A percentile compares a stretch with the other conserved stretches of the same genome.
Conservation (phyloP, 2,888 invertebrate genomes). For the Caenorhabditis sinica region DNA sequence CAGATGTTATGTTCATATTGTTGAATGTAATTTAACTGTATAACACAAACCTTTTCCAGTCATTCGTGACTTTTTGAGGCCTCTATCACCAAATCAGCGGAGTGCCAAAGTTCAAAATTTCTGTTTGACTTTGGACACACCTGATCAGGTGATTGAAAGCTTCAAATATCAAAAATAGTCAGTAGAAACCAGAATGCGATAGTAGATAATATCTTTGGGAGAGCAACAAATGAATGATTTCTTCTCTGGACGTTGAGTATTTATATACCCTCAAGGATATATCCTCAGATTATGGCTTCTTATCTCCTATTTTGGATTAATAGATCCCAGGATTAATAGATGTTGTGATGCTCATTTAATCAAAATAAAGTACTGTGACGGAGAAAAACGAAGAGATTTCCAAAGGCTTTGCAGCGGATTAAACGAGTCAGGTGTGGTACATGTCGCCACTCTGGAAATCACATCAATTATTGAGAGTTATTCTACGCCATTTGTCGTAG, state of each 20-base stretch:
- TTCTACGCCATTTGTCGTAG: background rate
- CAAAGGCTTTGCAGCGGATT: background rate
- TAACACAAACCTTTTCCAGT: too few relatives aligned
- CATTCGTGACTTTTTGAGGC: background rate
- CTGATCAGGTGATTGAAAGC: conserved; percentile 28
- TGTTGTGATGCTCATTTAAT: conserved; percentile 9
- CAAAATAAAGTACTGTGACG: conserved; percentile 15
- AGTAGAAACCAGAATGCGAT: background rate
- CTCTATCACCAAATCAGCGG: conserved; percentile 42
- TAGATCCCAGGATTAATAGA: conserved; percentile 20
- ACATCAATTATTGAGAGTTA: conserved; percentile 7
- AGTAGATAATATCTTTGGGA: background rate
- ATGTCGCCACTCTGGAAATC: conserved; percentile 7
- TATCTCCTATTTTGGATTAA: conserved; percentile 10
- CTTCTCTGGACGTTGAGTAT: background rate
- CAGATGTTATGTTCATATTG: too few relatives aligned
- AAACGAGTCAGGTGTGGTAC: background rate
- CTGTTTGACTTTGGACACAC: conserved; percentile 31
- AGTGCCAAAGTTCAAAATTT: conserved; percentile 42
- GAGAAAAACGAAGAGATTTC: conserved; percentile 1
- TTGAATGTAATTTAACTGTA: too few relatives aligned
- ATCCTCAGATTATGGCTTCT: conserved; percentile 48
- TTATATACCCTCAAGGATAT: conserved; percentile 24
- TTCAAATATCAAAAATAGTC: background rate
- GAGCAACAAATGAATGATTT: background rate